Conservation (phyloP, 2,797 vertebrate species). For the Lindbergichthys nudifrons region DNA sequence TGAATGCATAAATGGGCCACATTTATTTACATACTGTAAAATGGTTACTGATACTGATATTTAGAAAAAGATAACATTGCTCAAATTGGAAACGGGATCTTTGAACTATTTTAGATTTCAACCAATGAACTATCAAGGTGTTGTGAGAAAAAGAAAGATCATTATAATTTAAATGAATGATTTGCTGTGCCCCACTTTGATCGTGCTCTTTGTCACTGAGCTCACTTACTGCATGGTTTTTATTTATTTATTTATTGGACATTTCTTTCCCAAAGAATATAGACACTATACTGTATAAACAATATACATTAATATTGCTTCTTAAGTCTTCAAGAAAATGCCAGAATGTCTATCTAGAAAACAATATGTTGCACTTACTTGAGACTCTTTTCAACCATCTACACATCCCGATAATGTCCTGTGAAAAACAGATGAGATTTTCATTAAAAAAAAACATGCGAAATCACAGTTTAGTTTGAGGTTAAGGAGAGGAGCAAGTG, state of each 20-base stretch:
- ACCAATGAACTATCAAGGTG: background rate
- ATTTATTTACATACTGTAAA: background rate
- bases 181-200: background rate
- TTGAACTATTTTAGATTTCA: background rate
- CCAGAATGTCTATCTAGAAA: background rate
- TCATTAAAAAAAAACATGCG: background rate
- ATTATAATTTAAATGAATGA: background rate
- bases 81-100: background rate
- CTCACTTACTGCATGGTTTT: background rate
- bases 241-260: background rate
- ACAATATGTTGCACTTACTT: conserved; percentile 57
- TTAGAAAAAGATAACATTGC: background rate
- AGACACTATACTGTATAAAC: background rate
- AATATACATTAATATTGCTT: no score
- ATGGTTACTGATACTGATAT: background rate
- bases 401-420: conserved; percentile 65
- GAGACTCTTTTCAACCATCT: conserved; percentile 69
- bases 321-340: background rate
- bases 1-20: background rate
- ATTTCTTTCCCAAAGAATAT: background rate
- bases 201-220: background rate
- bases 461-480: conserved; percentile 2
- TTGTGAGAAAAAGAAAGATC: background rate
- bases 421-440: conserved; percentile 23
- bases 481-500: no score